Percentiles rank a stretch among this genome's conserved stretches.
phyloP scores from a whole-genome alignment of 2,113 vertebrate species.

The Neomonachus schauinslandi region DNA sequence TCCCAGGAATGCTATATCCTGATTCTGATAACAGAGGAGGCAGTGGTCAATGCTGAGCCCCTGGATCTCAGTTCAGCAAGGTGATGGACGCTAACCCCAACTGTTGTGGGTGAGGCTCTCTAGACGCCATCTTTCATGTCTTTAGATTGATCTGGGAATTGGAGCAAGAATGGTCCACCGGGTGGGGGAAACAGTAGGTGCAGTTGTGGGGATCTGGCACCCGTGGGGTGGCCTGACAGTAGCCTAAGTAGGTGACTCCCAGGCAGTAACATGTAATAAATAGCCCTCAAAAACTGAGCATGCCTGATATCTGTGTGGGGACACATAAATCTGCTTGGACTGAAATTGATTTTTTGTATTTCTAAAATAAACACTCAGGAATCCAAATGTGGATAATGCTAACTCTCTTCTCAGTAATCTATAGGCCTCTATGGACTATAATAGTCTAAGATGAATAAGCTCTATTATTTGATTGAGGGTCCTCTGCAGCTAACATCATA shows the following conservation, averaged over 20 bases:
- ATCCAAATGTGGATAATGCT: conserved; percentile 55
- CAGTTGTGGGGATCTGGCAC: not conserved
- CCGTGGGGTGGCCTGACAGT: not conserved
- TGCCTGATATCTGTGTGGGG: not conserved
- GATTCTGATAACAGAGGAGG: not conserved
- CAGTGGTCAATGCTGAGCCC: not conserved
- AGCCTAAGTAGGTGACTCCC: not conserved
- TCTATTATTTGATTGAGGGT: not conserved
- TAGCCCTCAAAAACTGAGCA: not conserved
- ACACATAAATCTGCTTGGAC: conserved; percentile 41
- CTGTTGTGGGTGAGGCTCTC: not conserved
- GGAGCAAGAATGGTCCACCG: not conserved
- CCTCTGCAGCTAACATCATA: not conserved
- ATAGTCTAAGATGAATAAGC: not conserved
- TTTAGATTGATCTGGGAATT: not conserved
- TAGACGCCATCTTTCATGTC: not conserved
- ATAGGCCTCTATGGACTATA: not conserved
- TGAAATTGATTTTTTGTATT: conserved; percentile 61
- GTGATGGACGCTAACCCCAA: not conserved
- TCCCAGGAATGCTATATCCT: not conserved
- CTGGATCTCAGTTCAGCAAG: not conserved
- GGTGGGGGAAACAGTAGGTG: not conserved
- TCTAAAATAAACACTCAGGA: conserved; percentile 62
- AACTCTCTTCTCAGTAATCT: conserved; percentile 54
- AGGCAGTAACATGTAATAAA: not conserved